Evolutionary conservation across 2,797 vertebrate species (phyloP).

Genomic region (Artibeus lituratus): DNA sequence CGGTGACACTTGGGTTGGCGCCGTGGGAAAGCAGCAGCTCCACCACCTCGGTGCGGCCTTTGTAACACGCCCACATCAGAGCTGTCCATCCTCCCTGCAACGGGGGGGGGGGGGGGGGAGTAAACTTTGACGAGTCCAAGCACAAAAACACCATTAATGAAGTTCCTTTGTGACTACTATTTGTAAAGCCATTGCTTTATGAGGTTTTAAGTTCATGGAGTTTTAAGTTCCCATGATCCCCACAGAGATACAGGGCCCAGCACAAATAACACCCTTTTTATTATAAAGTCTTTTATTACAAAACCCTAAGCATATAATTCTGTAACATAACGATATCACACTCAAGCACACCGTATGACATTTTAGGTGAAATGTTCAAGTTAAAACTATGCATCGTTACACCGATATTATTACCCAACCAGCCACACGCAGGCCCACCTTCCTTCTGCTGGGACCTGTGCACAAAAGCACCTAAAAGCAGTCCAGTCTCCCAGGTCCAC

Average conservation of each 20-base stretch:
- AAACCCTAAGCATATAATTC: too few species aligned
- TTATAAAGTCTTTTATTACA: too few species aligned
- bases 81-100: conserved; percentile 98
- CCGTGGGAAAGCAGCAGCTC: conserved; percentile 90
- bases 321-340: too few species aligned
- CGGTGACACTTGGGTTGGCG: conserved; percentile 94
- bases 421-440: too few species aligned
- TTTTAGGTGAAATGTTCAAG: too few species aligned
- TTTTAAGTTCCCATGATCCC: not conserved
- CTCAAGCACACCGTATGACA: too few species aligned
- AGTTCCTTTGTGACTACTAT: not conserved
- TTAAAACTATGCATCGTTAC: too few species aligned
- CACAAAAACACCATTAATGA: not conserved
- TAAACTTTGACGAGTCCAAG: not conserved
- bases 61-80: conserved; percentile 96
- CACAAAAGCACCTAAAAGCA: not conserved
- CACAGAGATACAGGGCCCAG: not conserved
- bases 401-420: too few species aligned
- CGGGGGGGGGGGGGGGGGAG: not conserved
- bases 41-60: conserved; percentile 90
- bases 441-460: not conserved
- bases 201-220: not conserved
- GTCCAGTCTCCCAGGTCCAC: not conserved
- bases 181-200: not conserved
- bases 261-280: too few species aligned